Conservation (phyloP, 2,113 vertebrate genomes). For the Nerophis lumbriciformis region DNA sequence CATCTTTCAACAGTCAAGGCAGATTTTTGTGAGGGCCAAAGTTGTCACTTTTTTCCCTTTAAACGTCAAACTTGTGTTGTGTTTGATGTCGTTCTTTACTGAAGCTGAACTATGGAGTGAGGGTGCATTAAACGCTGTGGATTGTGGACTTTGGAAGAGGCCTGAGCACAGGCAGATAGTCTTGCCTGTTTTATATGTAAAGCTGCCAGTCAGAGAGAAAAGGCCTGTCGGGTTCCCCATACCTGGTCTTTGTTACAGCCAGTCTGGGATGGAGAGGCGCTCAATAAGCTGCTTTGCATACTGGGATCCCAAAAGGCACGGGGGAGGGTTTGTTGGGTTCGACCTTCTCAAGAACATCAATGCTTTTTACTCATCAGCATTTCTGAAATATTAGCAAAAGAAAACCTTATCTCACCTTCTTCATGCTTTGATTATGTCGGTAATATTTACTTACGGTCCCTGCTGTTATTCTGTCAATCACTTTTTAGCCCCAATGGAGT, state of each 20-base stretch:
- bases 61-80: conserved; percentile 40
- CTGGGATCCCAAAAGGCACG: conserved; percentile 43
- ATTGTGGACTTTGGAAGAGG: conserved; percentile 60
- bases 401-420: background rate
- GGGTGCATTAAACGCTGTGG: conserved; percentile 52
- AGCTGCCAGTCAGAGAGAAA: conserved; percentile 61
- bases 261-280: conserved; percentile 50
- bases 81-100: conserved; percentile 64
- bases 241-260: conserved; percentile 57
- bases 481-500: conserved; percentile 33
- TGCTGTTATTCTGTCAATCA: conserved; percentile 44
- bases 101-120: conserved; percentile 52
- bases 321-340: conserved; percentile 45
- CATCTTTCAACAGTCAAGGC: background rate
- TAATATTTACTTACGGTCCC: conserved; percentile 17
- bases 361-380: conserved; percentile 25
- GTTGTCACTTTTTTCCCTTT: conserved; percentile 21
- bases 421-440: background rate
- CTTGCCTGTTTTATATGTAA: conserved; percentile 70
- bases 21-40: conserved; percentile 23
- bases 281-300: conserved; percentile 62
- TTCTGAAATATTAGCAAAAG: conserved; percentile 23
- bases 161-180: conserved; percentile 66
- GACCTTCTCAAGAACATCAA: conserved; percentile 25
- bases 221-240: conserved; percentile 53